These are phyloP conservation scores for Brachylomia viminalis DNA, from an alignment of 2,888 invertebrate species.

Conservation along the genomic window DNA sequence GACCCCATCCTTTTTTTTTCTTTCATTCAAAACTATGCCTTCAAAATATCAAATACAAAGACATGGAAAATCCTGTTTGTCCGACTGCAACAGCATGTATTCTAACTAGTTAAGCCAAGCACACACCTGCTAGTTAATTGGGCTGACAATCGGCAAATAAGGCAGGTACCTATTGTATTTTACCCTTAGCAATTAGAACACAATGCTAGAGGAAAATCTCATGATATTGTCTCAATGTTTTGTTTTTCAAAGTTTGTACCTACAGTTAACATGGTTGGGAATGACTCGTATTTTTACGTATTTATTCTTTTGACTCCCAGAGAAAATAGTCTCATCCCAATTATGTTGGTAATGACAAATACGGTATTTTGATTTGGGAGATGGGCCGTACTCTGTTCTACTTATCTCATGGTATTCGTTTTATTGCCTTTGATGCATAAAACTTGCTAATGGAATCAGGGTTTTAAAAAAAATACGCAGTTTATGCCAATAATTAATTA, in stretches of 20 bases:
- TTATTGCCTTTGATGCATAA: too few relatives aligned
- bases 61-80: slow-evolving; percentile 17
- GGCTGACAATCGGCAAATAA: slow-evolving; percentile 43
- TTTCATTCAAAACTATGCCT: neutral
- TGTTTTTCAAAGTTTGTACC: neutral
- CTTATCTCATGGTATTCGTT: neutral
- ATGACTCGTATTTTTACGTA: neutral
- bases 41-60: slow-evolving; percentile 23
- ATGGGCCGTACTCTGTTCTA: neutral
- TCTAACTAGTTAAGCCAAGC: slow-evolving; percentile 48
- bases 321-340: neutral
- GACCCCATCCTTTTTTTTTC: too few relatives aligned
- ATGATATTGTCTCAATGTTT: neutral
- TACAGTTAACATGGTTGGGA: neutral
- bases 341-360: neutral
- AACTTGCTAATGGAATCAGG: too few relatives aligned
- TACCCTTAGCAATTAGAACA: slow-evolving; percentile 20
- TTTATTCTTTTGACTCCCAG: neutral
- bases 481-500: too few relatives aligned
- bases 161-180: slow-evolving; percentile 24
- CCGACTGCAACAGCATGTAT: slow-evolving; percentile 22
- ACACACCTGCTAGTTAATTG: slow-evolving; percentile 46
- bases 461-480: too few relatives aligned
- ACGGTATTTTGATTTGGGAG: too few relatives aligned
- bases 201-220: neutral